phyloP scores from a whole-genome alignment of 2,797 vertebrate genomes.

The Ciconia nigra region DNA sequence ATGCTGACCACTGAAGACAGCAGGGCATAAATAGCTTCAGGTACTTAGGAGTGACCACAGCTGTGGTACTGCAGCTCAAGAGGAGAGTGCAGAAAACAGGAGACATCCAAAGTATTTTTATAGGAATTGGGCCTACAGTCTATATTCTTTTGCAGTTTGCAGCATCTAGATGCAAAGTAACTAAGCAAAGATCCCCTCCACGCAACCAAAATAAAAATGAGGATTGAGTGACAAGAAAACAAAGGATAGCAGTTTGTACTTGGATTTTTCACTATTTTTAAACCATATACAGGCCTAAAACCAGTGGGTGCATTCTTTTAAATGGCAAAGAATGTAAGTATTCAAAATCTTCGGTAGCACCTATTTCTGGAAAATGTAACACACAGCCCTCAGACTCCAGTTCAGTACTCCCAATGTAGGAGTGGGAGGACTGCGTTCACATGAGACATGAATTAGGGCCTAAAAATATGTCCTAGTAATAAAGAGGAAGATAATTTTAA shows the following conservation, averaged over 20 bases:
- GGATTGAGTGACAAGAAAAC: not conserved
- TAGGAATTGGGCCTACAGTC: not conserved
- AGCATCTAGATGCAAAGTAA: not conserved
- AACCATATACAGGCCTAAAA: not conserved
- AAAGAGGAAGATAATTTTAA: constrained; percentile 24
- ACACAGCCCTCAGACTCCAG: not conserved
- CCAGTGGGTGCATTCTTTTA: not conserved
- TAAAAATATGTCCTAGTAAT: constrained; percentile 49
- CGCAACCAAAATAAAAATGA: not conserved
- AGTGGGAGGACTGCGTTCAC: not conserved
- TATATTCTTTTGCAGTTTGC: not conserved
- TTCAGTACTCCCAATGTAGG: not conserved
- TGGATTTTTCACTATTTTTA: not conserved
- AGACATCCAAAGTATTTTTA: not conserved
- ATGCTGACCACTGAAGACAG: not conserved
- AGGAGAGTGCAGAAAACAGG: not conserved
- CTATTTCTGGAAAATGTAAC: constrained; percentile 20
- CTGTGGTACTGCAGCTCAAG: not conserved
- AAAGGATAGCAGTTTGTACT: not conserved
- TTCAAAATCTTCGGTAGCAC: not conserved
- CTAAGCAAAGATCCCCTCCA: not conserved
- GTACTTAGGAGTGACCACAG: not conserved
- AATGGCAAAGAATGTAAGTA: not conserved
- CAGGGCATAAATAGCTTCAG: not conserved
- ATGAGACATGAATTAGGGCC: constrained; percentile 31